phyloP scores from a whole-genome alignment of 2,113 vertebrate species.

The Saguinus midas region DNA sequence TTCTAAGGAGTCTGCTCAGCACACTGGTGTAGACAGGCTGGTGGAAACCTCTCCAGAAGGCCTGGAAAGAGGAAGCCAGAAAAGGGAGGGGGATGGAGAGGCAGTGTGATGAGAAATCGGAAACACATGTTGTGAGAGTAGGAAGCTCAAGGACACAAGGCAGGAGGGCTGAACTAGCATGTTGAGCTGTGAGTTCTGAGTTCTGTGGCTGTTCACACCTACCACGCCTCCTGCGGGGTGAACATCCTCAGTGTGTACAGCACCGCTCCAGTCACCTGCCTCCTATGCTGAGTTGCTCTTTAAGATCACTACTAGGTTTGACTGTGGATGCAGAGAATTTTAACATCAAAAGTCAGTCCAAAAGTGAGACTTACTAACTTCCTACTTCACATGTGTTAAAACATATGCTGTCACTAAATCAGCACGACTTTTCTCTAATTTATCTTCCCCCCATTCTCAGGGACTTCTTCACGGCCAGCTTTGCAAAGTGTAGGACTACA shows the following conservation, averaged over 20 bases:
- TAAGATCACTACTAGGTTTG: background rate
- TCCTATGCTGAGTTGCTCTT: accelerated
- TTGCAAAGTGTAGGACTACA: background rate
- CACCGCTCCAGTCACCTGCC: accelerated
- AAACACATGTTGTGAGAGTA: background rate
- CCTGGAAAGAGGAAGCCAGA: background rate
- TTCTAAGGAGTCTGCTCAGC: background rate
- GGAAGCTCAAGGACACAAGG: background rate
- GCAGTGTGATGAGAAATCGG: background rate
- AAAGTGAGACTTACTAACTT: background rate
- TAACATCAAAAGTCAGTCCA: background rate
- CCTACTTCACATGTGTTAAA: background rate
- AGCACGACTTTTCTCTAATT: background rate
- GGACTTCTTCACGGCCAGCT: background rate
- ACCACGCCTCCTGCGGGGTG: accelerated
- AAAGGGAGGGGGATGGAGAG: background rate
- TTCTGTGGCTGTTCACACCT: no score
- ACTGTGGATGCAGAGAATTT: background rate
- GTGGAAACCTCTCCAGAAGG: background rate
- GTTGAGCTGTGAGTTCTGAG: background rate
- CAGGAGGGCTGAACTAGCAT: accelerated
- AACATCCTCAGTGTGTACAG: accelerated
- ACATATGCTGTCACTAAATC: background rate
- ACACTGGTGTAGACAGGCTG: background rate
- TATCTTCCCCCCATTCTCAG: background rate